phyloP scores from a whole-genome alignment of 2,888 invertebrate species.

The Icerya purchasi region DNA sequence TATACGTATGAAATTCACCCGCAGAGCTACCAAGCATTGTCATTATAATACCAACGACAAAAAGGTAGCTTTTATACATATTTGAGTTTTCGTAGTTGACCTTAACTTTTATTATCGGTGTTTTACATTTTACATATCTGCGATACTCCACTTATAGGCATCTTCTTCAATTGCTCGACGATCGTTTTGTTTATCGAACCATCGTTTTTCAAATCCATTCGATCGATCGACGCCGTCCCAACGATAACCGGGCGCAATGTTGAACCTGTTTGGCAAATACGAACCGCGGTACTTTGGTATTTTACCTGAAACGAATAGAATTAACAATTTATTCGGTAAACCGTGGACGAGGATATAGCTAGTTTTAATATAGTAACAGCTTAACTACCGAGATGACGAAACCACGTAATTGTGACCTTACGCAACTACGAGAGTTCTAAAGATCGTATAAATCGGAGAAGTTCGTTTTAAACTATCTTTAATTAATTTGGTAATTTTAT shows the following conservation, averaged over 20 bases:
- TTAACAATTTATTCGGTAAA: background rate
- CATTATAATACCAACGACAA: too few species aligned
- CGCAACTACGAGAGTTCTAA: conserved; percentile 2
- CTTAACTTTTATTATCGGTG: too few species aligned
- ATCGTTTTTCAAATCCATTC: conserved; percentile 82
- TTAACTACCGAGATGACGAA: too few species aligned
- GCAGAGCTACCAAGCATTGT: too few species aligned
- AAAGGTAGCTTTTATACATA: too few species aligned
- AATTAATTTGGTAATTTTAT: too few species aligned
- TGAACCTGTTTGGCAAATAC: conserved; percentile 76
- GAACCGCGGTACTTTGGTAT: conserved; percentile 61
- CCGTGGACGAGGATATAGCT: background rate
- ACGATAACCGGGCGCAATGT: conserved; percentile 75
- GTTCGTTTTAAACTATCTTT: too few species aligned
- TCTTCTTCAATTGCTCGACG: conserved; percentile 57
- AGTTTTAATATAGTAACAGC: too few species aligned
- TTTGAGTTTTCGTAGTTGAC: too few species aligned
- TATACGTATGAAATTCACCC: too few species aligned
- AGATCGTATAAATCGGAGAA: background rate
- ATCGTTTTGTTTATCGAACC: conserved; percentile 55
- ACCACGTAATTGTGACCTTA: too few species aligned
- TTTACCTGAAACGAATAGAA: conserved; percentile 23
- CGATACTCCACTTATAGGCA: conserved; percentile 81
- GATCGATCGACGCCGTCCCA: conserved; percentile 99
- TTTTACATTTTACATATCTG: conserved; percentile 72